Evolutionary conservation across 2,888 invertebrate species (phyloP).

Genomic region (Lepidochitona cinerea): DNA sequence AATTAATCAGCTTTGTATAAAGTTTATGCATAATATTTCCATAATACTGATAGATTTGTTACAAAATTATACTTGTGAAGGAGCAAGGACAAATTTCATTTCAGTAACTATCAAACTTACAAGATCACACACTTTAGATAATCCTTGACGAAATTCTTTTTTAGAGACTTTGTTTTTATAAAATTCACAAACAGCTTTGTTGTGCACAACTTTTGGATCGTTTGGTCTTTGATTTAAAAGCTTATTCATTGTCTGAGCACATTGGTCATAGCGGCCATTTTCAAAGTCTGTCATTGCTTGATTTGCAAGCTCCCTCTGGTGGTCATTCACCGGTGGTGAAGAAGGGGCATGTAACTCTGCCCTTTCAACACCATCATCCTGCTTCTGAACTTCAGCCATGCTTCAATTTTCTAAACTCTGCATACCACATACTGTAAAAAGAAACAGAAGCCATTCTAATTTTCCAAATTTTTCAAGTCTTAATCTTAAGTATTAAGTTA

Average conservation of each 20-base stretch:
- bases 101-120: too few relatives aligned
- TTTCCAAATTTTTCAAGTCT: too few relatives aligned
- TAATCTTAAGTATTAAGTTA: too few relatives aligned
- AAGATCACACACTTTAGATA: slow-evolving; percentile 56
- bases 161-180: slow-evolving; percentile 78
- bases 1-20: too few relatives aligned
- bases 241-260: slow-evolving; percentile 78
- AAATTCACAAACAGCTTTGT: slow-evolving; percentile 87
- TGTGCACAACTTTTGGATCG: slow-evolving; percentile 86
- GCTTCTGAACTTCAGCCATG: slow-evolving; percentile 19
- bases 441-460: too few relatives aligned
- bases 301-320: slow-evolving; percentile 76
- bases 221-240: slow-evolving; percentile 72
- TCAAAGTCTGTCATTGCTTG: slow-evolving; percentile 78
- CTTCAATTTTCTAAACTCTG: too few relatives aligned
- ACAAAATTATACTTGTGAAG: too few relatives aligned
- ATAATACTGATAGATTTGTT: too few relatives aligned
- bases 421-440: too few relatives aligned
- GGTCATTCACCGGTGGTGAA: slow-evolving; percentile 70
- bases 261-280: slow-evolving; percentile 77
- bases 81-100: too few relatives aligned
- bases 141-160: slow-evolving; percentile 75
- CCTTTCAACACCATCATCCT: slow-evolving; percentile 12
- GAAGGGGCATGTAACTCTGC: slow-evolving; percentile 26
- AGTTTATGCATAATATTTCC: too few relatives aligned